Percentiles rank a stretch among this genome's conserved stretches.
Evolutionary conservation across 1,140 invertebrate species (phyloP).

Genomic region (Halotydeus destructor): DNA sequence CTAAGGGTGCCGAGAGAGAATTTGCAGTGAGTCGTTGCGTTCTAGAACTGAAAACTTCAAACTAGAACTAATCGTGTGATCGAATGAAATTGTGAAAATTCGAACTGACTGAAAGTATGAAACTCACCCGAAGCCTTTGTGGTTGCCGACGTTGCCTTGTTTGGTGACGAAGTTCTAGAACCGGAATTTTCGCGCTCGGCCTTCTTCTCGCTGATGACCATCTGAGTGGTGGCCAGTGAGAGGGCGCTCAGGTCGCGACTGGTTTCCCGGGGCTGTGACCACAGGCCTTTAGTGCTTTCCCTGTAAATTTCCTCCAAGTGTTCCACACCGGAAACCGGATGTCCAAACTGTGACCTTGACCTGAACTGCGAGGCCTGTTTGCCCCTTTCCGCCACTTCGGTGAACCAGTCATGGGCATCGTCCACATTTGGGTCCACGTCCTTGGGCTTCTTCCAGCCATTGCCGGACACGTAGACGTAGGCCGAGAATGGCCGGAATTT

Average conservation of each 20-base stretch:
- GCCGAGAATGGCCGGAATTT: constrained; percentile 58
- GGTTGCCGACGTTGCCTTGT: no score
- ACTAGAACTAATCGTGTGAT: no score
- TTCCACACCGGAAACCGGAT: constrained; percentile 4
- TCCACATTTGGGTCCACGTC: constrained; percentile 6
- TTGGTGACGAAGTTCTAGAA: constrained; percentile 1
- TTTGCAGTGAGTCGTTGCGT: no score
- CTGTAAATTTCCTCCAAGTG: constrained; percentile 6
- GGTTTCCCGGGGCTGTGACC: background rate
- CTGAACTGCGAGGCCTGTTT: constrained; percentile 12
- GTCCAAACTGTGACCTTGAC: constrained; percentile 7
- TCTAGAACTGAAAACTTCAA: no score
- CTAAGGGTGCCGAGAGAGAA: no score
- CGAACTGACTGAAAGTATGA: no score
- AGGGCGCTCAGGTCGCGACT: constrained; percentile 7
- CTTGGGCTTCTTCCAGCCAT: constrained; percentile 17
- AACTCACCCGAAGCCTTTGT: no score
- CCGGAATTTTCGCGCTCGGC: constrained; percentile 2
- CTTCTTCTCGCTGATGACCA: constrained; percentile 11
- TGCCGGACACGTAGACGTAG: constrained; percentile 49
- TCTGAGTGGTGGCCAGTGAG: constrained; percentile 8
- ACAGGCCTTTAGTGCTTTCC: background rate
- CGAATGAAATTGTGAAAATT: no score
- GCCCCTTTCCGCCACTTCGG: constrained; percentile 9
- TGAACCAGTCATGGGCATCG: constrained; percentile 8